Evolutionary conservation across 2,113 vertebrate genomes (phyloP).

Genomic region (Xiphorhynchus elegans): DNA sequence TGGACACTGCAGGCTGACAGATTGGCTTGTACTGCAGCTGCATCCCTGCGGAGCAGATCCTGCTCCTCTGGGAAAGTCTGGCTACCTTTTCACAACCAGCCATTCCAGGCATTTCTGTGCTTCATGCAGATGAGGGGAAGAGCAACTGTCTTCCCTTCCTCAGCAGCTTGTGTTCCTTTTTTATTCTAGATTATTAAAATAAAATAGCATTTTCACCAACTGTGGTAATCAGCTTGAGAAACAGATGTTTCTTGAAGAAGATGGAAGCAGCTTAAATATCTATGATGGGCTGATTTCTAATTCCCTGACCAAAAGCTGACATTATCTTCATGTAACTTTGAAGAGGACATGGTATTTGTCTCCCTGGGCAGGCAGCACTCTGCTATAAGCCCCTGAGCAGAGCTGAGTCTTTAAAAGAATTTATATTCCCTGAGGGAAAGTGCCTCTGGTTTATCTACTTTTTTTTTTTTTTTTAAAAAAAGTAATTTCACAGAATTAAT

Average conservation of each 20-base stretch:
- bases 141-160: not conserved
- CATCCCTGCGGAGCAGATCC: not conserved
- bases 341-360: slow-evolving; percentile 39
- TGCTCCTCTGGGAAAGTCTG: not conserved
- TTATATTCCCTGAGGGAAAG: not conserved
- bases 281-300: slow-evolving; percentile 50
- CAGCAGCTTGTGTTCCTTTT: not conserved
- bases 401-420: not conserved
- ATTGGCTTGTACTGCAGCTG: not conserved
- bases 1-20: not conserved
- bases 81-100: not conserved
- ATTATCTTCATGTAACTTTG: slow-evolving; percentile 61
- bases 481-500: slow-evolving; percentile 70
- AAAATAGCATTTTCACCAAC: slow-evolving; percentile 56
- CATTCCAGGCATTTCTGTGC: not conserved
- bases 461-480: not conserved
- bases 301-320: slow-evolving; percentile 61
- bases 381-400: slow-evolving; percentile 35
- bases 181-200: slow-evolving; percentile 27
- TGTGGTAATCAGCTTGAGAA: slow-evolving; percentile 70
- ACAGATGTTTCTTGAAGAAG: slow-evolving; percentile 69
- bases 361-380: slow-evolving; percentile 23
- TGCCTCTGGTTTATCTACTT: slow-evolving; percentile 18
- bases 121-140: not conserved
- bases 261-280: slow-evolving; percentile 49